A percentile compares a stretch with the other conserved stretches of the same genome.
These are phyloP conservation scores for Rafetus swinhoei DNA, from an alignment of 2,113 vertebrate species.

Conservation along the genomic window DNA sequence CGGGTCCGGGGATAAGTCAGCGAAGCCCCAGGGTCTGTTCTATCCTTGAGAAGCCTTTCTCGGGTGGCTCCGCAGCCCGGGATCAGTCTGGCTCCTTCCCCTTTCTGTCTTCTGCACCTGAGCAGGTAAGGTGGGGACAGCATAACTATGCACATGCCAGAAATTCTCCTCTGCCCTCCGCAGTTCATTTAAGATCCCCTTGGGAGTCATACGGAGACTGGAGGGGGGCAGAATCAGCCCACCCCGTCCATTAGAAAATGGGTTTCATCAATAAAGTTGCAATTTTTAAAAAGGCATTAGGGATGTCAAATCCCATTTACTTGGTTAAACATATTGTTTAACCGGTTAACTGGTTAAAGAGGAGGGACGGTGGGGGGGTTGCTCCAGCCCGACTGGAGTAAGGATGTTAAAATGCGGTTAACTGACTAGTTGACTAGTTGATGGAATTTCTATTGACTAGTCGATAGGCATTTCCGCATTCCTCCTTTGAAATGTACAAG, in stretches of 20 bases:
- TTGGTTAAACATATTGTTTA: too few relatives aligned
- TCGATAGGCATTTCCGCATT: too few relatives aligned
- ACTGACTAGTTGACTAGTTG: too few relatives aligned
- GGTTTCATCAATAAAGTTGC: not conserved
- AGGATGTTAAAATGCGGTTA: too few relatives aligned
- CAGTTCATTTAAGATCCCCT: not conserved
- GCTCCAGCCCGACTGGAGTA: too few relatives aligned
- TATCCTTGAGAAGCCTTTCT: not conserved
- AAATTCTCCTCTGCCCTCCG: not conserved
- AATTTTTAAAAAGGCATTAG: not conserved
- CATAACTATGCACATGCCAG: not conserved
- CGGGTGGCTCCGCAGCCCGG: accelerated
- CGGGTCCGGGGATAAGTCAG: accelerated
- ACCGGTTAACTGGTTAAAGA: too few relatives aligned
- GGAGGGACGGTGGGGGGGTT: too few relatives aligned
- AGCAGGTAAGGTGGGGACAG: not conserved
- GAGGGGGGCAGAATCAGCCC: not conserved
- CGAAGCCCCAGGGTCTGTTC: not conserved
- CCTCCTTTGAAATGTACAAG: too few relatives aligned
- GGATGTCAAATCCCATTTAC: too few relatives aligned
- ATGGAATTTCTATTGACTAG: too few relatives aligned
- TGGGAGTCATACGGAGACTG: not conserved
- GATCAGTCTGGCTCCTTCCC: accelerated
- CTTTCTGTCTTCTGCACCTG: not conserved
- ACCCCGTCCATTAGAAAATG: not conserved